Percentiles rank a stretch among this genome's conserved stretches.
phyloP scores from a whole-genome alignment of 2,888 invertebrate species.

The Drosophila niveifrons region DNA sequence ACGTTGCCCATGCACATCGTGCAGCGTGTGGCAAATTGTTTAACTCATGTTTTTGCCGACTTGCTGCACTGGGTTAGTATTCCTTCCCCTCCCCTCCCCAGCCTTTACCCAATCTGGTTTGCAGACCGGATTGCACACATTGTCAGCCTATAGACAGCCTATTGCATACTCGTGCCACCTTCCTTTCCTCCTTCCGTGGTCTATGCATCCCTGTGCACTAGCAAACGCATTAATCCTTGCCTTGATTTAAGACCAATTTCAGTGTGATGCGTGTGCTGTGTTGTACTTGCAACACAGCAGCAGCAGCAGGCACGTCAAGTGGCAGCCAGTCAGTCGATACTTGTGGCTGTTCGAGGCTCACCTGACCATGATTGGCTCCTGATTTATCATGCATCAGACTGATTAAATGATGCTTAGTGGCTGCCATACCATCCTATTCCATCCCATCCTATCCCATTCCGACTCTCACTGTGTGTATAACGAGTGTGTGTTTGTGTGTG shows the following conservation, averaged over 20 bases:
- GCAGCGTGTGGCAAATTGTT: slow-evolving; percentile 88
- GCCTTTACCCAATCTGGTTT: neutral
- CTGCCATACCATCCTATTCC: slow-evolving; percentile 1
- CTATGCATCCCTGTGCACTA: slow-evolving; percentile 23
- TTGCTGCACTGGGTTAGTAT: slow-evolving; percentile 86
- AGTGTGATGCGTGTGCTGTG: slow-evolving; percentile 44
- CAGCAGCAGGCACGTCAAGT: slow-evolving; percentile 43
- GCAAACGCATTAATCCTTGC: slow-evolving; percentile 74
- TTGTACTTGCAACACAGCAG: too few relatives aligned
- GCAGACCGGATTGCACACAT: slow-evolving; percentile 15
- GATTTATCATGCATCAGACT: slow-evolving; percentile 75
- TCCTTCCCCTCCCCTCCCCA: neutral
- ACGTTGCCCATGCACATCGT: slow-evolving; percentile 90
- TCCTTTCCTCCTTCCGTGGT: slow-evolving; percentile 14
- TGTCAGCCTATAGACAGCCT: slow-evolving; percentile 36
- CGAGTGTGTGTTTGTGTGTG: slow-evolving; percentile 10
- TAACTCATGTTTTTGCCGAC: slow-evolving; percentile 87
- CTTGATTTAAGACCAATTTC: slow-evolving; percentile 76
- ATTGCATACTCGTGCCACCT: slow-evolving; percentile 18
- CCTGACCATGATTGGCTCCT: slow-evolving; percentile 66
- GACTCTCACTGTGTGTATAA: neutral
- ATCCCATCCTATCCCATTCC: neutral
- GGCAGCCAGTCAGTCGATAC: slow-evolving; percentile 44
- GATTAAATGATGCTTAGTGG: slow-evolving; percentile 77
- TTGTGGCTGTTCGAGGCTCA: slow-evolving; percentile 15